Percentiles rank a stretch among this genome's conserved stretches.
phyloP scores from a whole-genome alignment of 2,113 vertebrate species.

The Coptodon bakossiorum region DNA sequence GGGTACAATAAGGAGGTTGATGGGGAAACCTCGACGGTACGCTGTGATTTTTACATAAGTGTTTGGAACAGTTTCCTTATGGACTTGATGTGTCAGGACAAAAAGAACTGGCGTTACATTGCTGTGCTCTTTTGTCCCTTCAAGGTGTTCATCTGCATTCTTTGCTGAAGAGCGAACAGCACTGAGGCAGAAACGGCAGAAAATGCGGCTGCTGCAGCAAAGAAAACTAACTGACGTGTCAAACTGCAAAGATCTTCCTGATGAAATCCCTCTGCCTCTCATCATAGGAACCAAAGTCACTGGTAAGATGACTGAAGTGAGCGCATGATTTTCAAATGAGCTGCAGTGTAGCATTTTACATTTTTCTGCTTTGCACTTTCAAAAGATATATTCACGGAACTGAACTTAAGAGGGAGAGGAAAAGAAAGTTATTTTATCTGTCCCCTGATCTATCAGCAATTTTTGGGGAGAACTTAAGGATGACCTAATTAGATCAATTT shows the following conservation, averaged over 20 bases:
- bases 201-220: constrained; percentile 94
- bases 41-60: background rate
- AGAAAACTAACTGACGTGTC: constrained; percentile 92
- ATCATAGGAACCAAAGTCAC: constrained; percentile 99
- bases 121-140: background rate
- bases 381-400: background rate
- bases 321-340: background rate
- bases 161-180: constrained; percentile 94
- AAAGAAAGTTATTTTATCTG: background rate
- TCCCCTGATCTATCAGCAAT: background rate
- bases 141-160: constrained; percentile 96
- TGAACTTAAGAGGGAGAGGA: background rate
- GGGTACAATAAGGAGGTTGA: constrained; percentile 94
- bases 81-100: background rate
- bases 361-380: background rate
- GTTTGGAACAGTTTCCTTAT: background rate
- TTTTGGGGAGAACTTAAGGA: background rate
- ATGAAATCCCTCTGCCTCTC: constrained; percentile 93
- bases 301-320: constrained; percentile 64
- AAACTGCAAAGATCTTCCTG: constrained; percentile 96
- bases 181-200: constrained; percentile 91
- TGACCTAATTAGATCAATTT: background rate
- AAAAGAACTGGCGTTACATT: background rate
- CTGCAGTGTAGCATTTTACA: background rate
- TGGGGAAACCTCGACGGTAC: constrained; percentile 97